Evolutionary conservation across 2,113 vertebrate species (phyloP).

Genomic region (Promerops cafer): DNA sequence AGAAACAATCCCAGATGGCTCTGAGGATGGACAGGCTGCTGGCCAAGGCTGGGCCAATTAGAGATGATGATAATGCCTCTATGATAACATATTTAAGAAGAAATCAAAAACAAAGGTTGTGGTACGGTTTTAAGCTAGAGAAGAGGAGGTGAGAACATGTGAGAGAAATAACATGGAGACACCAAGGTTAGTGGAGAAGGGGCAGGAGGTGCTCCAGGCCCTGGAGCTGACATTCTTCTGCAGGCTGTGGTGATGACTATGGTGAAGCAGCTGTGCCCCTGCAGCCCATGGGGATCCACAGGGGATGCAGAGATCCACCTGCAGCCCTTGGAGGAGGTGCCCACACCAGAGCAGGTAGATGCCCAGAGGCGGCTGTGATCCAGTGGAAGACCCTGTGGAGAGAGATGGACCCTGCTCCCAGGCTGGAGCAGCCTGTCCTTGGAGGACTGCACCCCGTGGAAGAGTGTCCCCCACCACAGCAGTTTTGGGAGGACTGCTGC

Average conservation of each 20-base stretch:
- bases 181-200: neutral
- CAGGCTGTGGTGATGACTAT: too few relatives aligned
- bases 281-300: neutral
- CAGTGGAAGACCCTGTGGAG: neutral
- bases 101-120: neutral
- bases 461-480: neutral
- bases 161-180: neutral
- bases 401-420: neutral
- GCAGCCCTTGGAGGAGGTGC: neutral
- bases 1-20: neutral
- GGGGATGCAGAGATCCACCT: neutral
- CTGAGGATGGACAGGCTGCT: neutral
- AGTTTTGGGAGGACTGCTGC: neutral
- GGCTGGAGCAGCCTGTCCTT: neutral
- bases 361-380: neutral
- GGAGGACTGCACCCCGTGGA: neutral
- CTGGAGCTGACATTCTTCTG: neutral
- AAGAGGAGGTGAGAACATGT: neutral
- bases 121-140: neutral
- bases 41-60: neutral
- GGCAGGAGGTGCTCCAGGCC: neutral
- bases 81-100: neutral
- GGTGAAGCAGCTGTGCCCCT: neutral
- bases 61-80: neutral
- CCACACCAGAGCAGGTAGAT: rapidly evolving